A percentile compares a stretch with the other conserved stretches of the same genome.
Conservation (phyloP, 2,797 vertebrate genomes). For the Anguilla pacifica region DNA sequence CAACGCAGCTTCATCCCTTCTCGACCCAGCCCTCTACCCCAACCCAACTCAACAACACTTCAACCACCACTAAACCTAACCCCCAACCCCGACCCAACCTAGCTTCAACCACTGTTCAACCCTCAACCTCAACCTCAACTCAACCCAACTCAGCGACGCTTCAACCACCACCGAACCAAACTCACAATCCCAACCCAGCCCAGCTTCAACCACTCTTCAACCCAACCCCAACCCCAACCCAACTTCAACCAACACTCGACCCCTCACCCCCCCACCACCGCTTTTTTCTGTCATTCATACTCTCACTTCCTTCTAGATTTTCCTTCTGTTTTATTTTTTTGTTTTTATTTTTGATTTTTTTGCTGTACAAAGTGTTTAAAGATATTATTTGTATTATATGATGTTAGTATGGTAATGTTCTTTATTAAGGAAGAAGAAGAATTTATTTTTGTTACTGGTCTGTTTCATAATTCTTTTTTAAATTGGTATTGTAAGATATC, state of each 20-base stretch:
- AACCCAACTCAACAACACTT: constrained; percentile 22
- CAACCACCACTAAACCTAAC: not conserved
- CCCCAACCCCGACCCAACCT: constrained; percentile 17
- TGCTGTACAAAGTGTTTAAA: constrained; percentile 97
- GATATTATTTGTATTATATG: constrained; percentile 99
- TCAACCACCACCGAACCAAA: not conserved
- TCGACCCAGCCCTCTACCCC: not conserved
- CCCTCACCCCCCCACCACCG: constrained; percentile 41
- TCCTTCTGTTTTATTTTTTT: constrained; percentile 74
- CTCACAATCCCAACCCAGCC: not conserved
- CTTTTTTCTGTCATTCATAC: constrained; percentile 72
- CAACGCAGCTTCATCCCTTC: not conserved
- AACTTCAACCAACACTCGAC: not conserved
- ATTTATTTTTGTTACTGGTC: constrained; percentile 92
- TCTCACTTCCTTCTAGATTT: constrained; percentile 49
- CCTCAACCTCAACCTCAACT: too few relatives aligned
- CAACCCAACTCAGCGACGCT: constrained; percentile 12
- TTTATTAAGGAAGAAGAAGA: constrained; percentile 99
- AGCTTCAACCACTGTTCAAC: not conserved
- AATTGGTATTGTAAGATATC: constrained; percentile 99
- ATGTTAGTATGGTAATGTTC: constrained; percentile 99
- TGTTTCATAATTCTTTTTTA: constrained; percentile 98
- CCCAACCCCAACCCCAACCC: constrained; percentile 12
- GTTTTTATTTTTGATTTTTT: constrained; percentile 83
- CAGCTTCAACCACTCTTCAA: not conserved